Conservation (phyloP, 2,113 vertebrate genomes). For the Bungarus multicinctus region DNA sequence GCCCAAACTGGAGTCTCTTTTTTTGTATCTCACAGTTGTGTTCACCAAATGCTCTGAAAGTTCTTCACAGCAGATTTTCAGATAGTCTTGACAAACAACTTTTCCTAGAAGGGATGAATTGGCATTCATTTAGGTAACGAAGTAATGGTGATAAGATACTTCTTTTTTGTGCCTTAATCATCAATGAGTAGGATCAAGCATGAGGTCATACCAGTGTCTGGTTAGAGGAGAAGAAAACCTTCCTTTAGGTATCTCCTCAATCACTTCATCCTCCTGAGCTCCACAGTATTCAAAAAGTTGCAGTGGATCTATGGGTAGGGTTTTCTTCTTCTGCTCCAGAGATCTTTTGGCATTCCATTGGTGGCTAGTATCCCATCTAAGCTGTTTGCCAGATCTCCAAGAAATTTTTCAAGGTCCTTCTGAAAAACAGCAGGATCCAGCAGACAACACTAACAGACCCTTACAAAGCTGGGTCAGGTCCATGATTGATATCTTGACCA, state of each 20-base stretch:
- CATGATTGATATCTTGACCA: not conserved
- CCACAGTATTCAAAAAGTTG: not conserved
- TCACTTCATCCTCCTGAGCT: not conserved
- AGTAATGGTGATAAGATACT: not conserved
- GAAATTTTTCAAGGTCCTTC: not conserved
- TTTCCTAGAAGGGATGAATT: not conserved
- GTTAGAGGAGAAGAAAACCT: not conserved
- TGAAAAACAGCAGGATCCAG: not conserved
- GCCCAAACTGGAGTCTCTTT: not conserved
- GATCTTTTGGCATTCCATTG: not conserved
- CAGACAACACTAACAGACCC: not conserved
- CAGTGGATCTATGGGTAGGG: not conserved
- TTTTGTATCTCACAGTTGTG: not conserved
- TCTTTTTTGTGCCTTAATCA: not conserved
- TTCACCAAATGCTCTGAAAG: not conserved
- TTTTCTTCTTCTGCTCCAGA: not conserved
- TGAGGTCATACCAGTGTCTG: not conserved
- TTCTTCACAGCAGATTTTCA: not conserved
- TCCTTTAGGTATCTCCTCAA: not conserved
- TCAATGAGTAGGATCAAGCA: not conserved
- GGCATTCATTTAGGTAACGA: not conserved
- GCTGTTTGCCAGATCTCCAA: not conserved
- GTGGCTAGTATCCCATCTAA: not conserved
- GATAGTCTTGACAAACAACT: not conserved
- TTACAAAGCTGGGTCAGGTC: not conserved